Base-by-base conservation (phyloP, 2,888 invertebrate genomes). In the Sesia apiformis region DNA sequence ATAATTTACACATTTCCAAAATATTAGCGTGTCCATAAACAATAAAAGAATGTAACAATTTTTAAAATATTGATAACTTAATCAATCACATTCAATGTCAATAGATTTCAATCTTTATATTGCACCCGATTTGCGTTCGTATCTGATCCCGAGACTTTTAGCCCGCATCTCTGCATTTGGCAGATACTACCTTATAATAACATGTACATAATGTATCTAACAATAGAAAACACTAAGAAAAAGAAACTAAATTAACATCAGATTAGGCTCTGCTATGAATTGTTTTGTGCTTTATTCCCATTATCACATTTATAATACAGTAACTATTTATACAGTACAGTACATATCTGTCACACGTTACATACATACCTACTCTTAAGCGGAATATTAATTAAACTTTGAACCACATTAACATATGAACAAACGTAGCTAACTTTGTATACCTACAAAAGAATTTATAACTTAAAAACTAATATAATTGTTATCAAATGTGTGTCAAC, bases 271-370 rank as follows among this genome's bases (percentile, higher is more conserved):
- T 72, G 74, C 77, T 83, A 81, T 79, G 72, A 76, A 74, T 84
- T 76, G 83, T 81, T 74, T 88, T 88, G 87, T 88, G 88, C 88
- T 82, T 84, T 81, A 38, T 82, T 84, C 76, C 72, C 74, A 78
- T 82, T 88, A 88, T 88, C 88, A 88, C 88, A 87, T 74, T 79
- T 74, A 84, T 76, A 70, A 71, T 81, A 84, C 74, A 80, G 72
- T 74, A 76, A 74, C 70, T 80, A 82, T 77, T 76, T 78, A 74
- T 77, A 82, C 70, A 78, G 65, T 72, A 72, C 67, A 75, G 74
- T 71, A 51, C 23, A 5, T 64, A 69, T 74, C 82, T 84, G 82
- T 83, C 74, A 82, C 74, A 84, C 82, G 84, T 79, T 76, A 77
- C 72, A 23, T 5, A n/a, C 23, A 78, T 73, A 76, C n/a, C n/a